Evolutionary conservation across 1,140 invertebrate species (phyloP).

Genomic region (Listronotus oregonensis): DNA sequence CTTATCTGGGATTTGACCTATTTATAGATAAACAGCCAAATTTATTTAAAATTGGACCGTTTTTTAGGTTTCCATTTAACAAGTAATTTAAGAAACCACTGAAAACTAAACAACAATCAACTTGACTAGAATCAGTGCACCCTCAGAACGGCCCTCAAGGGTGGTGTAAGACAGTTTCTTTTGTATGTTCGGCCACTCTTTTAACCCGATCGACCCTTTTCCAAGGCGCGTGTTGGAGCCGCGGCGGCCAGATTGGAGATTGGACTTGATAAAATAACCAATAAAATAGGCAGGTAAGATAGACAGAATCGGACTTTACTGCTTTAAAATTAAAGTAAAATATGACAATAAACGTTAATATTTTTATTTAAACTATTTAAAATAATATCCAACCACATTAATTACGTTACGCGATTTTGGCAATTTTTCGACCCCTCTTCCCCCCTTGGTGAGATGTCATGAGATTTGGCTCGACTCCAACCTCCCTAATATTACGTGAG

Average conservation of each 20-base stretch:
- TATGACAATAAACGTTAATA: too few species aligned
- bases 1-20: too few species aligned
- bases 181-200: slow-evolving; percentile 5
- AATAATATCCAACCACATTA: too few species aligned
- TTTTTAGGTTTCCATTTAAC: neutral
- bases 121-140: neutral
- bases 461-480: too few species aligned
- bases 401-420: too few species aligned
- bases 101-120: slow-evolving; percentile 14
- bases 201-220: slow-evolving; percentile 4
- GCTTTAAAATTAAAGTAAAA: too few species aligned
- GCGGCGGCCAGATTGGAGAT: neutral
- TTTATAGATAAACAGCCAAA: too few species aligned
- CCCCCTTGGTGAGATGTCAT: too few species aligned
- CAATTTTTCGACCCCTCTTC: too few species aligned
- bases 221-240: neutral
- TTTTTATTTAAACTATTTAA: too few species aligned
- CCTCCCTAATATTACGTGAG: too few species aligned
- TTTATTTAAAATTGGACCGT: too few species aligned
- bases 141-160: neutral
- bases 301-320: slow-evolving; percentile 1
- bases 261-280: slow-evolving; percentile 9
- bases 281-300: slow-evolving; percentile 3
- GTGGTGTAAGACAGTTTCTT: slow-evolving; percentile 8
- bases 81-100: neutral